phyloP scores from a whole-genome alignment of 2,797 vertebrate species.

The Lerista edwardsae region DNA sequence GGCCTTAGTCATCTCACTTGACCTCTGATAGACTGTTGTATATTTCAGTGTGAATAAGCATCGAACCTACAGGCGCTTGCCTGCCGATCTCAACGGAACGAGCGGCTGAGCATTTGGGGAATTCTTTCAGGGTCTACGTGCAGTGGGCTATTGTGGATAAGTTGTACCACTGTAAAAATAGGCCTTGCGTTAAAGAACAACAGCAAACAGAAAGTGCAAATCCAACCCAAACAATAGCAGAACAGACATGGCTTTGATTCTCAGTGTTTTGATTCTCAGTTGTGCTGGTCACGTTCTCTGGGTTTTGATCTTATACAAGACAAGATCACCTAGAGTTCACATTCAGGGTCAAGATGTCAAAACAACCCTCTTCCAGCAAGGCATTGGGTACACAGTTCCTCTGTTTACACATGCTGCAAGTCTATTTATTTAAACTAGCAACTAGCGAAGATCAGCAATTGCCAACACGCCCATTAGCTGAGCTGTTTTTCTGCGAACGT shows the following conservation, averaged over 20 bases:
- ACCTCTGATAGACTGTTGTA: not conserved
- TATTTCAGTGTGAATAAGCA: no score
- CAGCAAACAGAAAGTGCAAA: constrained; percentile 49
- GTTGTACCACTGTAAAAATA: not conserved
- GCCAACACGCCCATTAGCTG: constrained; percentile 7
- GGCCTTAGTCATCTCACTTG: not conserved
- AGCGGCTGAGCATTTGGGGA: not conserved
- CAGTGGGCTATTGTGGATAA: not conserved
- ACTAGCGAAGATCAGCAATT: not conserved
- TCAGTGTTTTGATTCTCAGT: constrained; percentile 62
- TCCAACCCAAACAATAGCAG: constrained; percentile 64
- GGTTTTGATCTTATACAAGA: constrained; percentile 65
- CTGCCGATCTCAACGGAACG: not conserved
- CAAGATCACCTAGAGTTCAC: constrained; percentile 61
- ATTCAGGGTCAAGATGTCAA: constrained; percentile 62
- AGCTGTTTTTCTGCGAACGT: not conserved
- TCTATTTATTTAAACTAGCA: constrained; percentile 16
- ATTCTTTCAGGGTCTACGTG: not conserved
- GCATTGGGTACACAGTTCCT: constrained; percentile 59
- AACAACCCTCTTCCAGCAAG: constrained; percentile 56
- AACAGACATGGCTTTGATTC: constrained; percentile 59
- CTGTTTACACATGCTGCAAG: constrained; percentile 49
- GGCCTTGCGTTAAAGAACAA: not conserved
- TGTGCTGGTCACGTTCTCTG: constrained; percentile 65
- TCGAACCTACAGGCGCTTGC: no score